Percentiles rank a stretch among this genome's conserved stretches.
Evolutionary conservation across 1,140 invertebrate genomes (phyloP).

Genomic region (Apis laboriosa): DNA sequence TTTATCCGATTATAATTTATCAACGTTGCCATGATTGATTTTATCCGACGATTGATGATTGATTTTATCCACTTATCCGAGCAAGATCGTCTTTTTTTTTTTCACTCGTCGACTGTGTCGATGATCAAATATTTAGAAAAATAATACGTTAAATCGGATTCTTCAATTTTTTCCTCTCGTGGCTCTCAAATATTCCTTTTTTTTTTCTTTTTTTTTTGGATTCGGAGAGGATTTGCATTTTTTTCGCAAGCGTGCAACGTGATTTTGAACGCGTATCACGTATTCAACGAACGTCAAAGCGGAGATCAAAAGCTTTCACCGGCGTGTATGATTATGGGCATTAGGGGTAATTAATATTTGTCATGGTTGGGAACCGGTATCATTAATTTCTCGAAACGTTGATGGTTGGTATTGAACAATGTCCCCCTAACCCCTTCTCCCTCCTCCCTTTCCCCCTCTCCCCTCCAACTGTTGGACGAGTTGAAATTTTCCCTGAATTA

Average conservation of each 20-base stretch:
- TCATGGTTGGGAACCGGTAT: not conserved
- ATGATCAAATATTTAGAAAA: no score
- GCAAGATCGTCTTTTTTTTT: no score
- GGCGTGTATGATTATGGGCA: constrained; percentile 10
- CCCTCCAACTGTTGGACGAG: not conserved
- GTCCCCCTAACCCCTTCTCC: not conserved
- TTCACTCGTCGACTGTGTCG: no score
- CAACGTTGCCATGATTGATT: no score
- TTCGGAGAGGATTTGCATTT: not conserved
- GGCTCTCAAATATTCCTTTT: no score
- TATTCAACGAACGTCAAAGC: not conserved
- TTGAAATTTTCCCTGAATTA: constrained; percentile 3
- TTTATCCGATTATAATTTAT: no score
- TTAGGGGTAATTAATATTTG: constrained; percentile 36
- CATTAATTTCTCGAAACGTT: constrained; percentile 30
- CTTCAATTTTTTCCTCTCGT: not conserved
- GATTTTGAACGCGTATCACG: not conserved
- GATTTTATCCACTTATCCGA: no score
- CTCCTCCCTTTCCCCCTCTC: not conserved
- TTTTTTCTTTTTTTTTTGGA: no score
- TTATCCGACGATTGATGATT: no score
- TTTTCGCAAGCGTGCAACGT: not conserved
- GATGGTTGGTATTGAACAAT: constrained; percentile 16
- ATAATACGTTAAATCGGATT: no score
- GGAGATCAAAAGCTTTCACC: constrained; percentile 1